Base-by-base conservation (phyloP, 2,888 invertebrate species). In the Penaeus monodon region DNA sequence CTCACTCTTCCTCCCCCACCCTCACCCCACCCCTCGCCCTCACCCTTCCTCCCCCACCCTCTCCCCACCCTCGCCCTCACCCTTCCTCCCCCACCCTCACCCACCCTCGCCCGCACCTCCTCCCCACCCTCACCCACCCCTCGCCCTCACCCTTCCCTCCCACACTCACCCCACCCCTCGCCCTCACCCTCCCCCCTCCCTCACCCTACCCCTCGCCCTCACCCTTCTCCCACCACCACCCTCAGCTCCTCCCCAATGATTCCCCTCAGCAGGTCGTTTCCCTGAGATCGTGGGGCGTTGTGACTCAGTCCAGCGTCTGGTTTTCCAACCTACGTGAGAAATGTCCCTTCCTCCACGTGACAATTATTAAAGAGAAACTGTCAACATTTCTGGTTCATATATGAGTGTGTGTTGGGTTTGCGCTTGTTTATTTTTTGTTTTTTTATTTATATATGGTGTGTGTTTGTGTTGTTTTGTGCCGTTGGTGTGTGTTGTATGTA, bases 321-420 rank as follows among this genome's bases (percentile, higher is more conserved):
- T 70, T 27, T 70, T 27, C 33, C 27, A 29, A 20, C 33, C 27
- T 70, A 33, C 33, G 70, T 70, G 70, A 29, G 70, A 29, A 22
- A 2, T 57, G 57, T 57, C 17, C 10, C 17, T 57, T 57, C 57
- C 57, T 57, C 57, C 57, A 57, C 57, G 17, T 57, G 57, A 57
- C 57, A 29, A 33, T 24, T 27, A n/a, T 70, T 27, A 1, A 17
- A 20, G 68, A 27, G 68, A 27, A 14, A 1, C 14, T 24, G 70
- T 70, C n/a, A 2, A 33, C 22, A 33, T 70, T 27, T 70, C 14
- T 70, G 70, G 4, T 70, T 29, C 33, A 22, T 24, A 33, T 70
- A 20, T 68, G 24, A 27, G 68, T 70, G 70, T 70, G n/a, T 70
- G 70, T n/a, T 14, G 12, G 70, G 70, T 70, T n/a, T 70, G 70